A percentile compares a stretch with the other conserved stretches of the same genome.
These are phyloP conservation scores for Pagetopsis macropterus DNA, from an alignment of 2,797 vertebrate species.

Conservation along the genomic window DNA sequence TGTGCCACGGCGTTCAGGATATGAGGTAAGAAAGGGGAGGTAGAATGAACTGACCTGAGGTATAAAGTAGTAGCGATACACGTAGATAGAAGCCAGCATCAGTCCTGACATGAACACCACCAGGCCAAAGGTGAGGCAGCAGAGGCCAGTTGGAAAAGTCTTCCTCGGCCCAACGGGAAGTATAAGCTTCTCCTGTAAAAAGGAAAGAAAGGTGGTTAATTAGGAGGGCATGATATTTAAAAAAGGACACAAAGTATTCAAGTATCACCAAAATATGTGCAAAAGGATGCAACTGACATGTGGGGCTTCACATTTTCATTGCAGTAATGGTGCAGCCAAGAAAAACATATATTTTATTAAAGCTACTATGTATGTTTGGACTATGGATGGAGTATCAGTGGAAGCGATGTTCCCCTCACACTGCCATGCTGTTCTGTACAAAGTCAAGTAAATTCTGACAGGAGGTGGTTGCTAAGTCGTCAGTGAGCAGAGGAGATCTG, in stretches of 20 bases:
- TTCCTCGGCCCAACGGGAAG: conserved; percentile 78
- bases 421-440: conserved; percentile 10
- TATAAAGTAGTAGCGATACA: conserved; percentile 91
- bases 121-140: conserved; percentile 89
- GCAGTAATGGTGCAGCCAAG: neutral
- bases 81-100: conserved; percentile 88
- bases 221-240: conserved; percentile 15
- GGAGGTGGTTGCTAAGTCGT: conserved; percentile 52
- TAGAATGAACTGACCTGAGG: conserved; percentile 83
- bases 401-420: conserved; percentile 13
- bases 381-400: neutral
- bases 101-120: conserved; percentile 89
- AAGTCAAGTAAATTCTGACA: conserved; percentile 38
- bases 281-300: neutral
- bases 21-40: neutral
- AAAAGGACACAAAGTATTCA: neutral
- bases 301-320: neutral
- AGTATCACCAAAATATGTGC: neutral
- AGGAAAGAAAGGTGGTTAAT: conserved; percentile 30
- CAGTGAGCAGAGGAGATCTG: conserved; percentile 70
- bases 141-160: conserved; percentile 84
- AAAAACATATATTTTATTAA: neutral
- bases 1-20: neutral
- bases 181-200: conserved; percentile 83
- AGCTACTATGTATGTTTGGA: too few relatives aligned